These are phyloP conservation scores for Xestia sexstrigata DNA, from an alignment of 2,888 invertebrate genomes.

Conservation along the genomic window DNA sequence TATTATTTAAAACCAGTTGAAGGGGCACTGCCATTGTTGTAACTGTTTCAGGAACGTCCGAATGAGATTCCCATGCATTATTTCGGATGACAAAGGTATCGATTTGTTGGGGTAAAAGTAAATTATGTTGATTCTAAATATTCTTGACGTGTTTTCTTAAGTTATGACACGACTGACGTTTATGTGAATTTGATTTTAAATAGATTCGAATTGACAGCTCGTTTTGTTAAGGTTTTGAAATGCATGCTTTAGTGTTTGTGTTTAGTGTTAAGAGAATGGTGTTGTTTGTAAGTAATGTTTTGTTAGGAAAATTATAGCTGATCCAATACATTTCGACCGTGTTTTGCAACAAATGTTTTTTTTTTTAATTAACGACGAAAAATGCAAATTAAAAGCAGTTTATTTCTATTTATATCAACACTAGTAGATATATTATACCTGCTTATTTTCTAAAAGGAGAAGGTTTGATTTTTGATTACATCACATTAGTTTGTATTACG, in stretches of 20 bases:
- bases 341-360: too few relatives aligned
- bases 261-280: slow-evolving; percentile 1
- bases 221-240: slow-evolving; percentile 52
- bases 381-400: neutral
- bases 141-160: slow-evolving; percentile 85
- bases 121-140: slow-evolving; percentile 81
- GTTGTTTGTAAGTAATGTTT: neutral
- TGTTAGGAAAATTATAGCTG: neutral
- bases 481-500: neutral
- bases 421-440: neutral
- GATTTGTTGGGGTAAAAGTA: slow-evolving; percentile 80
- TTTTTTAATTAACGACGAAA: too few relatives aligned
- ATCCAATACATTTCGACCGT: too few relatives aligned
- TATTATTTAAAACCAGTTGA: slow-evolving; percentile 89
- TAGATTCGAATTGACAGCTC: slow-evolving; percentile 72
- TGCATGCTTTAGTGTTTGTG: neutral
- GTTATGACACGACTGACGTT: slow-evolving; percentile 86
- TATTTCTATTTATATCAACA: too few relatives aligned
- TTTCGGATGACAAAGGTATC: slow-evolving; percentile 80
- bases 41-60: slow-evolving; percentile 73
- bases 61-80: slow-evolving; percentile 87
- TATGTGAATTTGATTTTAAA: slow-evolving; percentile 80
- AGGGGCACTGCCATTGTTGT: slow-evolving; percentile 69
- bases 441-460: neutral
- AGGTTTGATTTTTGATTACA: neutral